Conservation (phyloP, 1,140 invertebrate genomes). For the Ooceraea biroi region DNA sequence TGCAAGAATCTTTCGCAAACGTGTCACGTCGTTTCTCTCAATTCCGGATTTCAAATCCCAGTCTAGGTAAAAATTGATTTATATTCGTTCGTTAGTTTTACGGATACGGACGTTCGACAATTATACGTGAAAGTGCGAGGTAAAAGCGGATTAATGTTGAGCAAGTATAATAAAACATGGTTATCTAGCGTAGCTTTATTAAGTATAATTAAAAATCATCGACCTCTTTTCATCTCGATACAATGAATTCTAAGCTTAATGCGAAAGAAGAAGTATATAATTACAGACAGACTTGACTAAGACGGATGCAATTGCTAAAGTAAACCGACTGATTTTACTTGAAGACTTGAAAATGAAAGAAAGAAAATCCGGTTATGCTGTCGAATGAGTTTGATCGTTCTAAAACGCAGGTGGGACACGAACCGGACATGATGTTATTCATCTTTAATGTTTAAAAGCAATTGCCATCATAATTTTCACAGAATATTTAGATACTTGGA, state of each 20-base stretch:
- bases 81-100: neutral
- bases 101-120: neutral
- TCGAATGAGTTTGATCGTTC: conserved; percentile 10
- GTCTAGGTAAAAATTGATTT: neutral
- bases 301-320: conserved; percentile 19
- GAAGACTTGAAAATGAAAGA: neutral
- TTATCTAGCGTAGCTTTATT: conserved; percentile 1
- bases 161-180: neutral
- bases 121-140: conserved; percentile 30
- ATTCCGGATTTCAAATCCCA: neutral
- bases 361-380: neutral
- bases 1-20: neutral
- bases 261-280: neutral
- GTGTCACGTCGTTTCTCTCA: neutral
- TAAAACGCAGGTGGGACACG: too few relatives aligned
- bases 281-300: neutral
- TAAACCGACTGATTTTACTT: neutral
- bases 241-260: neutral
- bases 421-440: too few relatives aligned
- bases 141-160: conserved; percentile 34
- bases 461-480: neutral
- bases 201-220: conserved; percentile 36
- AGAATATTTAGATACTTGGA: neutral
- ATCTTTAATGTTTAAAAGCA: too few relatives aligned
- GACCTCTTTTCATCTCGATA: conserved; percentile 15